A percentile compares a stretch with the other conserved stretches of the same genome.
phyloP scores from a whole-genome alignment of 37 sponge, comb jelly and placozoan genomes.

The Amphimedon queenslandica region DNA sequence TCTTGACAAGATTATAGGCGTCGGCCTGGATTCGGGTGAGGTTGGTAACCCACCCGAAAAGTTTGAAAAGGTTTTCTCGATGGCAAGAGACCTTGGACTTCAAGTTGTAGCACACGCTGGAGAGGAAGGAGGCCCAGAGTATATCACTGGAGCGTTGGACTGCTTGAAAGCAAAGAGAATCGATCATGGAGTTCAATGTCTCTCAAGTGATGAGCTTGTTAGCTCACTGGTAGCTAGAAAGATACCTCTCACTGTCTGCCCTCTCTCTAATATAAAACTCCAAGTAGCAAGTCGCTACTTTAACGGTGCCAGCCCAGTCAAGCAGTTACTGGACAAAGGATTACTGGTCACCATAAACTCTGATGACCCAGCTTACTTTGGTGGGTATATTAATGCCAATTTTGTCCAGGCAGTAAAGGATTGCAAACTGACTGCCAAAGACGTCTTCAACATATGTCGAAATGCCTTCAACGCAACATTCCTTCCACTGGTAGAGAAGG shows the following conservation, averaged over 20 bases:
- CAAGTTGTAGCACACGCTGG: constrained; percentile 70
- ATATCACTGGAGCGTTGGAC: constrained; percentile 48
- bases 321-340: constrained; percentile 48
- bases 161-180: constrained; percentile 25
- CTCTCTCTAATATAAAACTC: constrained; percentile 60
- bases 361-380: constrained; percentile 83
- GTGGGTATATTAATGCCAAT: constrained; percentile 74
- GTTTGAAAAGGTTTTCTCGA: constrained; percentile 44
- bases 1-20: constrained; percentile 54
- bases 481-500: constrained; percentile 37
- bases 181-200: constrained; percentile 72
- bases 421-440: constrained; percentile 21
- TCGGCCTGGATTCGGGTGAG: constrained; percentile 68
- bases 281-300: constrained; percentile 40
- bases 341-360: constrained; percentile 65
- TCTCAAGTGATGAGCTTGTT: constrained; percentile 21
- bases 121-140: constrained; percentile 53
- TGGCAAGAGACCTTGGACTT: constrained; percentile 46
- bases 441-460: constrained; percentile 50
- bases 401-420: constrained; percentile 28
- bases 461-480: constrained; percentile 66
- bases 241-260: constrained; percentile 68
- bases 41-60: constrained; percentile 62
- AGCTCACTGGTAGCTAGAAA: constrained; percentile 23
- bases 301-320: constrained; percentile 20